These are phyloP conservation scores for Augochlora pura DNA, from an alignment of 1,140 invertebrate genomes.

Conservation along the genomic window DNA sequence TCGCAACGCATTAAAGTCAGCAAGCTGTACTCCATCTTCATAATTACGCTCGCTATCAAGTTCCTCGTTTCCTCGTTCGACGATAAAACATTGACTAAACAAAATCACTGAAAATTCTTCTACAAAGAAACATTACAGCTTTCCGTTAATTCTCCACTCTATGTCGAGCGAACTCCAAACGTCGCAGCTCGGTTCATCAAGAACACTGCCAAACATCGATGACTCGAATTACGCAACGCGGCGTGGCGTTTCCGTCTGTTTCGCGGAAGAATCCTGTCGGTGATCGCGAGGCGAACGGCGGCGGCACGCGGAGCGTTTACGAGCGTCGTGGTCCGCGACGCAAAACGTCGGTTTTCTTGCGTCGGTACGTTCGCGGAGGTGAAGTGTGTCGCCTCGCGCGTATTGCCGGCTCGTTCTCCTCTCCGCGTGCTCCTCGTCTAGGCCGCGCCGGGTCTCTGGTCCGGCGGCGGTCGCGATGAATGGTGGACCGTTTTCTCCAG, in stretches of 20 bases:
- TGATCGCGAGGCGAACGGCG: background rate
- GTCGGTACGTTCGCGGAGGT: background rate
- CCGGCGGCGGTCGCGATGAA: conserved; percentile 20
- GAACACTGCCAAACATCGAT: background rate
- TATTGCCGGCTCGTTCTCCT: background rate
- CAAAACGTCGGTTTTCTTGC: conserved; percentile 3
- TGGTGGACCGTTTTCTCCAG: conserved; percentile 41
- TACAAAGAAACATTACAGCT: too few species aligned
- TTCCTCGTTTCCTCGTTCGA: too few species aligned
- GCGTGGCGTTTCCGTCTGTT: background rate
- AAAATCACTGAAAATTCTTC: too few species aligned
- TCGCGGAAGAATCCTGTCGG: background rate
- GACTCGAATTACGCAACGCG: background rate
- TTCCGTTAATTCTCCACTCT: too few species aligned
- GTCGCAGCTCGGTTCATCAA: too few species aligned
- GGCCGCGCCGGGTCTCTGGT: background rate
- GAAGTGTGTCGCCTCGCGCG: conserved; percentile 11
- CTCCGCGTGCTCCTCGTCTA: background rate
- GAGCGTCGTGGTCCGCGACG: conserved; percentile 4
- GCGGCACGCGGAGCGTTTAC: conserved; percentile 15
- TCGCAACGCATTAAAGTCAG: background rate
- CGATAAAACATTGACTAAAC: too few species aligned
- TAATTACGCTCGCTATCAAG: background rate
- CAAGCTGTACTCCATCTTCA: background rate
- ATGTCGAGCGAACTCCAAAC: too few species aligned